Conservation (phyloP, 2,888 invertebrate genomes). For the Zygogramma bicolorata region DNA sequence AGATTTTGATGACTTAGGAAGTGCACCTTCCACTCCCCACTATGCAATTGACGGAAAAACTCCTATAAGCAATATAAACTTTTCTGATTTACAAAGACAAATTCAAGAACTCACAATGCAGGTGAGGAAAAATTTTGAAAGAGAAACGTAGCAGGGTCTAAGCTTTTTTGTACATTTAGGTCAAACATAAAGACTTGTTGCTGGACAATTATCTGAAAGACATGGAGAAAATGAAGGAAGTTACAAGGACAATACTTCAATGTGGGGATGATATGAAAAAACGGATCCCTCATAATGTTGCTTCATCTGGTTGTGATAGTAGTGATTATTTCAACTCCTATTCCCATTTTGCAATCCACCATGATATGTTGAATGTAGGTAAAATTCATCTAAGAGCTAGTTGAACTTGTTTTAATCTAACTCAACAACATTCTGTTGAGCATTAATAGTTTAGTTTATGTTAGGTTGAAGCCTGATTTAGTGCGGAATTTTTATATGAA, state of each 20-base stretch:
- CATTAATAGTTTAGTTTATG: no score
- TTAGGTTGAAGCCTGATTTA: no score
- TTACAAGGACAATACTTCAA: conserved; percentile 72
- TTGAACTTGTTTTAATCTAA: not conserved
- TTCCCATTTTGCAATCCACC: conserved; percentile 92
- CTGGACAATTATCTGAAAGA: conserved; percentile 74
- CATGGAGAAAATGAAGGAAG: conserved; percentile 72
- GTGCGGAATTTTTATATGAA: no score
- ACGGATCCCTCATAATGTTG: conserved; percentile 60
- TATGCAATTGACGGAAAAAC: conserved; percentile 66
- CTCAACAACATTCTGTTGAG: conserved; percentile 24
- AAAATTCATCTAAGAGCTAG: not conserved
- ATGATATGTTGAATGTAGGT: conserved; percentile 89
- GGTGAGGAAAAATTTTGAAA: conserved; percentile 49
- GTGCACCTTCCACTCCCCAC: conserved; percentile 66
- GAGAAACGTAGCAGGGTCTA: no score
- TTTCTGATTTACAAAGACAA: conserved; percentile 63
- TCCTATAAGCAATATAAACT: conserved; percentile 64
- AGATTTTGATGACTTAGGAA: conserved; percentile 70
- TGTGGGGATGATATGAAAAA: conserved; percentile 52
- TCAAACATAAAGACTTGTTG: conserved; percentile 72
- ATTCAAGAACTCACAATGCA: conserved; percentile 63
- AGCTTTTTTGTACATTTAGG: conserved; percentile 66
- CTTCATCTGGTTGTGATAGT: conserved; percentile 69
- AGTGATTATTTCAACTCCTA: conserved; percentile 88